phyloP scores from a whole-genome alignment of 2,888 invertebrate species.

The Leptinotarsa haldemani region DNA sequence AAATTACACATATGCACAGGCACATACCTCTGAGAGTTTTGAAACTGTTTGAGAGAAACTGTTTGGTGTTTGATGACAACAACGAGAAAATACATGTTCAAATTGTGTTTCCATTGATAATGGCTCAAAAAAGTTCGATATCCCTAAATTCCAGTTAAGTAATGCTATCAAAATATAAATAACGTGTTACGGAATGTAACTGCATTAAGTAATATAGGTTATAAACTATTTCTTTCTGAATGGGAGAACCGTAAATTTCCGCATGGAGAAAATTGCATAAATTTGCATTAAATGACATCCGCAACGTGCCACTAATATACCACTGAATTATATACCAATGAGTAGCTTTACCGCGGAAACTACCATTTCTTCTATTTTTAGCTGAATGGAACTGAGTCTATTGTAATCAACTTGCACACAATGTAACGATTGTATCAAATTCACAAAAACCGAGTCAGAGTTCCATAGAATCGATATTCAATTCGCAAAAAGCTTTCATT shows the following conservation, averaged over 20 bases:
- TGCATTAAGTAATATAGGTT: neutral
- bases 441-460: neutral
- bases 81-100: too few relatives aligned
- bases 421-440: neutral
- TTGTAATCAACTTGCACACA: neutral
- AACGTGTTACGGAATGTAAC: neutral
- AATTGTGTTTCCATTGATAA: too few relatives aligned
- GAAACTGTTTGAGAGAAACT: too few relatives aligned
- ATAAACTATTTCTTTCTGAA: neutral
- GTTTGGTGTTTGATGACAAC: too few relatives aligned
- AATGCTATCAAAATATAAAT: neutral
- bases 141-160: too few relatives aligned
- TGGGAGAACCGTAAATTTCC: neutral
- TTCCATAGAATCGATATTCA: neutral
- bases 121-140: too few relatives aligned
- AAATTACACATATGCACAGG: too few relatives aligned
- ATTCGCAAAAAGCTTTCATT: neutral
- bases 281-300: constrained; percentile 1
- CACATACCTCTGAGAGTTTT: too few relatives aligned
- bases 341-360: neutral
- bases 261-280: constrained; percentile 6
- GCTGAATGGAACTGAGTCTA: neutral
- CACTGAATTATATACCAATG: neutral
- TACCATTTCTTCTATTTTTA: neutral
- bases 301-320: constrained; percentile 4